Percentiles rank a stretch among this genome's conserved stretches.
Evolutionary conservation across 2,797 vertebrate species (phyloP).

Genomic region (Gephyroberyx darwinii): DNA sequence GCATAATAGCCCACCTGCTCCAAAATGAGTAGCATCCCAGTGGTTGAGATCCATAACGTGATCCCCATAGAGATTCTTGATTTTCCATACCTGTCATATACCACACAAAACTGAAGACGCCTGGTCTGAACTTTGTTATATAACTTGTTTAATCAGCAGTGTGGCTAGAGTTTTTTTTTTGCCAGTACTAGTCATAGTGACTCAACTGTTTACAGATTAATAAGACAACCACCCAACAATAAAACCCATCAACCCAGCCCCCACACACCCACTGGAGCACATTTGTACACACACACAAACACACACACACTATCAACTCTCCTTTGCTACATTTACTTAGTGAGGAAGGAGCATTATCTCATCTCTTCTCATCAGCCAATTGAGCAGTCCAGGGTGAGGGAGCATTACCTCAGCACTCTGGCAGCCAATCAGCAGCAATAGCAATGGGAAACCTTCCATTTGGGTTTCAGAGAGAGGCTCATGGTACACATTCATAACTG

Average conservation of each 20-base stretch:
- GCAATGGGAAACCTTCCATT: constrained; percentile 28
- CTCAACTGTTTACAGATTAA: constrained; percentile 57
- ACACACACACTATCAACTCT: constrained; percentile 26
- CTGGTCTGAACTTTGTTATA: constrained; percentile 40
- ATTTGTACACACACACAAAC: constrained; percentile 9
- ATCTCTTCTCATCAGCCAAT: constrained; percentile 45
- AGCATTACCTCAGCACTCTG: constrained; percentile 59
- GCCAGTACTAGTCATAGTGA: constrained; percentile 37
- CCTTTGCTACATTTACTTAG: constrained; percentile 32
- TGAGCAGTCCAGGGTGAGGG: constrained; percentile 39
- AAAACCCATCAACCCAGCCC: constrained; percentile 40
- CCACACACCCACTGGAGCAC: constrained; percentile 4
- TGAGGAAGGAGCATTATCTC: constrained; percentile 53
- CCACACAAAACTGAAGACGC: constrained; percentile 17
- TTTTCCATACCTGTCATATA: constrained; percentile 56
- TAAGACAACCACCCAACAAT: constrained; percentile 40
- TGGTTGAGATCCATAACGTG: constrained; percentile 27
- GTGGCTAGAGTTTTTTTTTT: constrained; percentile 6
- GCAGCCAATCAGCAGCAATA: constrained; percentile 44
- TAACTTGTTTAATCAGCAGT: constrained; percentile 55
- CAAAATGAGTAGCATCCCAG: not conserved
- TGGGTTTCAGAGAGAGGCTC: constrained; percentile 8
- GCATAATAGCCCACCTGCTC: constrained; percentile 45
- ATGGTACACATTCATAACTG: constrained; percentile 38
- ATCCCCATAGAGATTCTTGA: constrained; percentile 31